Evolutionary conservation across 2,888 invertebrate species (phyloP).

Genomic region (Microdon myrmicae): DNA sequence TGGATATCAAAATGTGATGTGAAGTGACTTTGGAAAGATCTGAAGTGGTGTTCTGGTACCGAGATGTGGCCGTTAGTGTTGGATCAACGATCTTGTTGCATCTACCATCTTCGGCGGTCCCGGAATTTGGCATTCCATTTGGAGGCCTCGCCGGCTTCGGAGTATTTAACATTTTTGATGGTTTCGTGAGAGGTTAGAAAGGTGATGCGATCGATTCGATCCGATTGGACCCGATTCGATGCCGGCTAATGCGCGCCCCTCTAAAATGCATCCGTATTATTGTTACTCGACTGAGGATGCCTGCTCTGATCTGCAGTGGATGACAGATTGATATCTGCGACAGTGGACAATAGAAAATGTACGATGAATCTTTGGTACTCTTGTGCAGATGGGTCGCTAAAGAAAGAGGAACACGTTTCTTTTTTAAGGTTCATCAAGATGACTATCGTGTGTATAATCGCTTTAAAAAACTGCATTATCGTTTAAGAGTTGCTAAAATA

Average conservation of each 20-base stretch:
- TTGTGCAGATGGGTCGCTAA: slow-evolving; percentile 12
- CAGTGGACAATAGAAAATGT: slow-evolving; percentile 47
- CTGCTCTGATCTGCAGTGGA: slow-evolving; percentile 1
- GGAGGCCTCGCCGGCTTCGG: slow-evolving; percentile 35
- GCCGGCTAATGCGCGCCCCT: too few species aligned
- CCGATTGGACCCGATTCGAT: slow-evolving; percentile 39
- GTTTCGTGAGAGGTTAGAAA: slow-evolving; percentile 51
- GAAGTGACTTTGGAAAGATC: slow-evolving; percentile 43
- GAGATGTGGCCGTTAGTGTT: slow-evolving; percentile 11
- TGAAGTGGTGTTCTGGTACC: slow-evolving; percentile 32
- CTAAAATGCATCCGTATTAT: slow-evolving; percentile 7
- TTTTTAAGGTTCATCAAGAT: slow-evolving; percentile 2
- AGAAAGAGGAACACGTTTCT: not conserved
- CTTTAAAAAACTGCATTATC: slow-evolving; percentile 16
- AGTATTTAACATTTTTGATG: slow-evolving; percentile 52
- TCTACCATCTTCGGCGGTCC: not conserved
- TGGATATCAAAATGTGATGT: slow-evolving; percentile 52
- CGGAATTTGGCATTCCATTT: slow-evolving; percentile 49
- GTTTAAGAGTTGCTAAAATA: slow-evolving; percentile 12
- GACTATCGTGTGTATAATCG: slow-evolving; percentile 10
- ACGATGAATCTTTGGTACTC: slow-evolving; percentile 24
- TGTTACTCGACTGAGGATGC: slow-evolving; percentile 2
- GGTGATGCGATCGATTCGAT: slow-evolving; percentile 38
- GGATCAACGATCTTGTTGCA: not conserved
- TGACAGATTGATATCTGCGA: slow-evolving; percentile 42